Evolutionary conservation across 1,140 invertebrate genomes (phyloP).

Genomic region (Drosophila kurseongensis): DNA sequence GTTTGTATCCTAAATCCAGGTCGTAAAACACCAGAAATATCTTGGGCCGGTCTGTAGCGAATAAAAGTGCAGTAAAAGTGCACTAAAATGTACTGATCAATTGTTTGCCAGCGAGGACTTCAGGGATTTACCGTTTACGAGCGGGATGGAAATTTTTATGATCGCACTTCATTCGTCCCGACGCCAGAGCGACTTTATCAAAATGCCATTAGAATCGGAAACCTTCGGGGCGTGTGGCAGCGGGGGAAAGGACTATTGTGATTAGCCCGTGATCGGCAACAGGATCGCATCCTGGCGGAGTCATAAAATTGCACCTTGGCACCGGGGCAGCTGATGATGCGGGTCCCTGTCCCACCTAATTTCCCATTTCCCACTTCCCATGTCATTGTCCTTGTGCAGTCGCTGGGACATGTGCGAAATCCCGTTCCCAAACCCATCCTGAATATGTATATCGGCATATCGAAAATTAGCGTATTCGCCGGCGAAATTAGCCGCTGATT

Average conservation of each 20-base stretch:
- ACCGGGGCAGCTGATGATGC: slow-evolving; percentile 37
- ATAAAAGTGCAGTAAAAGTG: slow-evolving; percentile 18
- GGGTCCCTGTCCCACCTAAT: slow-evolving; percentile 11
- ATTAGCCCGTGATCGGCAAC: slow-evolving; percentile 36
- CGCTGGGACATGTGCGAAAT: slow-evolving; percentile 42
- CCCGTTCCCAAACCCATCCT: not conserved
- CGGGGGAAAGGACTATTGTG: slow-evolving; percentile 25
- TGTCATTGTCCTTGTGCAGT: slow-evolving; percentile 43
- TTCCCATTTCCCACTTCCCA: slow-evolving; percentile 12
- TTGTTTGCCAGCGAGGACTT: slow-evolving; percentile 4
- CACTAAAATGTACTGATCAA: slow-evolving; percentile 2
- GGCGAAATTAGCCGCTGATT: slow-evolving; percentile 54
- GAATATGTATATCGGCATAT: slow-evolving; percentile 6
- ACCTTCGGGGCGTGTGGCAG: slow-evolving; percentile 36
- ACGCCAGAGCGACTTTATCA: slow-evolving; percentile 32
- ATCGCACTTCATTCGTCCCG: slow-evolving; percentile 12
- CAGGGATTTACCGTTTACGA: slow-evolving; percentile 42
- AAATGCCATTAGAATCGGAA: slow-evolving; percentile 41
- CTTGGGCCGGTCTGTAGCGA: not conserved
- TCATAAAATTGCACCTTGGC: slow-evolving; percentile 49
- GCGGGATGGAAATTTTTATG: slow-evolving; percentile 35
- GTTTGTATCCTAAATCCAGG: slow-evolving; percentile 18
- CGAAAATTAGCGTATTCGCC: slow-evolving; percentile 69
- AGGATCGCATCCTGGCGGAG: slow-evolving; percentile 6
- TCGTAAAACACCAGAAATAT: slow-evolving; percentile 25